Evolutionary conservation across 2,888 invertebrate species (phyloP).

Genomic region (Copidosoma aretas): DNA sequence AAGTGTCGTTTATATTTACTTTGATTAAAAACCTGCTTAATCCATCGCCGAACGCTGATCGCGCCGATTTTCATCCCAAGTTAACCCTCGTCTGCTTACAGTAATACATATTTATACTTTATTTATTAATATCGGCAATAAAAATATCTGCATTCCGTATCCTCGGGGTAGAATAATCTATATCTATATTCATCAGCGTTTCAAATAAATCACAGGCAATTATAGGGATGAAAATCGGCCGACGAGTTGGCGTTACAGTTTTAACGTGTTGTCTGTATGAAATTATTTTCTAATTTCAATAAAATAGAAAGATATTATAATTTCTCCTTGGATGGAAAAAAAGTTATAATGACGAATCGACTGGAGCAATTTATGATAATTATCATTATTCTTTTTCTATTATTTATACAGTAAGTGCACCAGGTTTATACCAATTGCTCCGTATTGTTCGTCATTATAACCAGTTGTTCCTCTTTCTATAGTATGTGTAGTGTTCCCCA

Average conservation of each 20-base stretch:
- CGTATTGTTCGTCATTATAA: constrained; percentile 1
- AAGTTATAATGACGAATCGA: constrained; percentile 22
- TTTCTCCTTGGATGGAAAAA: constrained; percentile 28
- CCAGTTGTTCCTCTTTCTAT: no score
- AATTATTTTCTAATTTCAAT: constrained; percentile 24
- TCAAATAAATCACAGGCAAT: constrained; percentile 20
- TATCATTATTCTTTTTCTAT: not conserved
- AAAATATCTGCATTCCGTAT: constrained; percentile 28
- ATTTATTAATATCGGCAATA: constrained; percentile 24
- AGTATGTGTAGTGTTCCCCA: constrained; percentile 27
- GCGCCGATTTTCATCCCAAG: constrained; percentile 13
- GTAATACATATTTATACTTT: constrained; percentile 14
- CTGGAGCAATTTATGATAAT: constrained; percentile 20
- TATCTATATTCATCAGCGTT: constrained; percentile 15
- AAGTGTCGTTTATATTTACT: not conserved
- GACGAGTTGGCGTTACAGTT: constrained; percentile 6
- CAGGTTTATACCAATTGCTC: constrained; percentile 31
- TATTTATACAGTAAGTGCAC: constrained; percentile 35
- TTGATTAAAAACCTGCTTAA: not conserved
- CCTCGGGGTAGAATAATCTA: constrained; percentile 27
- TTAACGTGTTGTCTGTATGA: not conserved
- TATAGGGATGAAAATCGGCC: constrained; percentile 15
- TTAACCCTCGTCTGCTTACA: constrained; percentile 12
- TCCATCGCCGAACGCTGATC: constrained; percentile 7
- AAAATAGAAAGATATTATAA: constrained; percentile 28